Evolutionary conservation across 2,888 invertebrate genomes (phyloP).

Genomic region (Pristionchus japonicus): DNA sequence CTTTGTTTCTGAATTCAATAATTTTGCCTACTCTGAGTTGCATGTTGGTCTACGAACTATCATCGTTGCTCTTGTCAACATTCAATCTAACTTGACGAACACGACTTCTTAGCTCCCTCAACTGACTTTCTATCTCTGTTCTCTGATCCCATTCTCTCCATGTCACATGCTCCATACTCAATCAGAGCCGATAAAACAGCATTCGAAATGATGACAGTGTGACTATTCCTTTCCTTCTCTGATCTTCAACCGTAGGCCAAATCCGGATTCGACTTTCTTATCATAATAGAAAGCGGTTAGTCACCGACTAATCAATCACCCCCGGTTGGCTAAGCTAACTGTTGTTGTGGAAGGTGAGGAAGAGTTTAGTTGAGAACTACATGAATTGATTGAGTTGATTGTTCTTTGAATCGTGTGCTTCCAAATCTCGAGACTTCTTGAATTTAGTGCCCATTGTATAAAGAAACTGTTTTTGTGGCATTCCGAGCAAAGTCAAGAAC

Average conservation of each 20-base stretch:
- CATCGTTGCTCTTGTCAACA: background rate
- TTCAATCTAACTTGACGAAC: background rate
- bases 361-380: background rate
- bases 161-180: background rate
- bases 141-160: background rate
- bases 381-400: background rate
- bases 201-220: background rate
- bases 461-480: no score
- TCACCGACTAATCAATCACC: conserved; percentile 7
- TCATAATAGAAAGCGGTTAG: background rate
- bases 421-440: background rate
- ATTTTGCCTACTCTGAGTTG: no score
- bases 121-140: no score
- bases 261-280: conserved; percentile 11
- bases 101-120: background rate
- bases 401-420: no score
- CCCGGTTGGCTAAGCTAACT: background rate
- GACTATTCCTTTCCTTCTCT: background rate
- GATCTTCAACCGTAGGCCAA: background rate
- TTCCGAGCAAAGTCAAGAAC: no score
- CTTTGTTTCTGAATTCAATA: background rate
- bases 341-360: background rate
- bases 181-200: background rate
- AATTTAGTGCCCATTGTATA: no score
- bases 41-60: no score